Base-by-base conservation (phyloP, 2,888 invertebrate species). In the Drosophila fungiperda region DNA sequence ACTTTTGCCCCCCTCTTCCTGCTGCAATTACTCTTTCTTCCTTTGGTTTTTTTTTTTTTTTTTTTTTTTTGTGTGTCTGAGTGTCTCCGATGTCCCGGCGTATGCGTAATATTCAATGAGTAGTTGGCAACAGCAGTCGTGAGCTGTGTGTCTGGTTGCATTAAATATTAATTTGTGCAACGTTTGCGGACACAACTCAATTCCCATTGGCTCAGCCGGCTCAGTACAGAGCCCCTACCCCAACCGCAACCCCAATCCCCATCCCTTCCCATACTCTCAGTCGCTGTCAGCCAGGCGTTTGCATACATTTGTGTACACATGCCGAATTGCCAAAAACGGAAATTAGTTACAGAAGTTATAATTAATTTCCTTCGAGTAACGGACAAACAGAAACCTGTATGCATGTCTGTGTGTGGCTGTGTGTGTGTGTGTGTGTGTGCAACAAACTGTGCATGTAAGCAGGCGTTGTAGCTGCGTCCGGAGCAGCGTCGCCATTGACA, bases 311-410 rank as follows among this genome's bases (percentile, higher is more conserved):
- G 69, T 48, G 63, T 74, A 68, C 32, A 72, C 78, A 75, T 71
- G 72, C 77, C 75, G 68, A 82, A 80, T 80, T 82, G 74, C 77
- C 68, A 82, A 82, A 83, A 85, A 83, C 87, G 87, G 85, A 89
- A 87, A 89, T 89, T 89, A 87, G 87, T 89, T 89, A 76, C 85
- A 87, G 83, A 87, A 87, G 83, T 87, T 87, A 89, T 87, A 87
- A 87, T 87, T 87, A 87, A 87, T 89, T 87, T 87, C 87, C 89
- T 78, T 81, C 71, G 75, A 76, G 62, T 74, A 78, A 75, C 68
- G 64, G 68, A 68, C 81, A 71, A 59, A 70, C 62, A 64, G 48
- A 42, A 55, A 59, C 61, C 54, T 64, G 65, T 67, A 72, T 64
- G 17, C 45, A 20, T 45, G 12, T 42, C n/a, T n/a, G 36, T 49